These are phyloP conservation scores for Eupithecia abbreviata DNA, from an alignment of 2,888 invertebrate species.

Conservation along the genomic window DNA sequence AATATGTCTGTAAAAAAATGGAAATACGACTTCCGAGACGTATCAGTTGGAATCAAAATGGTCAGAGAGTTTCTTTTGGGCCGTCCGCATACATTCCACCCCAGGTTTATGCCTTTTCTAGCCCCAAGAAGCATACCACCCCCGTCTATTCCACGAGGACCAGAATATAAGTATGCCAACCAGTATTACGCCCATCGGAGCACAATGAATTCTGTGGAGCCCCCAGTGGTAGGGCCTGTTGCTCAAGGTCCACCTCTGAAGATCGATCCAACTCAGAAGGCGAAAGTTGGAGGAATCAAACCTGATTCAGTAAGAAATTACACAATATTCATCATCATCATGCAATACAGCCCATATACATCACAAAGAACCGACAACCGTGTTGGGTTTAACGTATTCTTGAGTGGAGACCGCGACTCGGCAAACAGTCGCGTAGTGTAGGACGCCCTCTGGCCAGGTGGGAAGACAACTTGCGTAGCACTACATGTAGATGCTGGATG, in stretches of 20 bases:
- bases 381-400: no score
- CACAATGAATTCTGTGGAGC: slow-evolving; percentile 61
- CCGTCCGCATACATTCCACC: slow-evolving; percentile 60
- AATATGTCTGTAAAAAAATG: slow-evolving; percentile 18
- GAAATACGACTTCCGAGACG: slow-evolving; percentile 61
- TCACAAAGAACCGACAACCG: no score
- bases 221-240: slow-evolving; percentile 71
- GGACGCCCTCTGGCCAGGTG: no score
- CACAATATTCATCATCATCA: background rate
- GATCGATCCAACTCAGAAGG: slow-evolving; percentile 48
- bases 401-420: no score
- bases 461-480: no score
- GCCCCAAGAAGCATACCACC: slow-evolving; percentile 66
- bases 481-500: no score
- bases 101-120: slow-evolving; percentile 61
- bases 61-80: slow-evolving; percentile 68
- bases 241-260: slow-evolving; percentile 57
- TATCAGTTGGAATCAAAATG: slow-evolving; percentile 57
- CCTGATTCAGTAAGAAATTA: slow-evolving; percentile 54
- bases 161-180: slow-evolving; percentile 62
- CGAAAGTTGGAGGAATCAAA: slow-evolving; percentile 47
- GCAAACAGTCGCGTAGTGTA: no score
- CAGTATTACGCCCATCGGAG: slow-evolving; percentile 62
- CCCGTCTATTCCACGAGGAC: slow-evolving; percentile 66
- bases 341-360: no score